Evolutionary conservation across 2,797 vertebrate species (phyloP), one percentile per base, ranked within the genome.

Genomic region (Oreochromis grahami): DNA sequence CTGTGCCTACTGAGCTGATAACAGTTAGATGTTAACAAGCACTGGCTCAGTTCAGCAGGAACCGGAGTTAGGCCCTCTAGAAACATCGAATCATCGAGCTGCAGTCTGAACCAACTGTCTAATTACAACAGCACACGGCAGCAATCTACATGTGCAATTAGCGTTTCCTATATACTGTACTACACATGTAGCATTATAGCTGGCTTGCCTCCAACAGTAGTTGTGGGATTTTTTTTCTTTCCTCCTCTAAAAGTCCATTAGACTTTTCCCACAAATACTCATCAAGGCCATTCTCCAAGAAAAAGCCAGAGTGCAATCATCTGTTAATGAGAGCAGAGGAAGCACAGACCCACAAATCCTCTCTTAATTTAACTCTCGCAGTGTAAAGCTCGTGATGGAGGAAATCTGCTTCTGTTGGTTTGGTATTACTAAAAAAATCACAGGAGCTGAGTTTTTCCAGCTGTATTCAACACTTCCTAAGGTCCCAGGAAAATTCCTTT

Each of bases 41-140:
- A 96, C 97, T 97, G 97, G 96, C 97, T 97, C 97, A 97, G 96
- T 97, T 97, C 96, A 97, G 96, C 96, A 97, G 96, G 96, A 97
- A 97, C 97, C 96, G 96, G 96, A 97, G 97, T 97, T 97, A 94
- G 92, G 96, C 96, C 96, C 93, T 94, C 96, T 95, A 94, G 85
- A 95, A 91, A 92, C 93, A 80, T 51, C 90, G 2, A 38, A 36
- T 1, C 24, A 38, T 12, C 43, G 6, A 32, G 21, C n/a, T 13
- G 56, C 32, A 68, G 19, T n/a, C 76, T 29, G 70, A 50, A 52
- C 51, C 41, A 29, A 24, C 45, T 63, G 17, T 79, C 58, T 21
- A 51, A 32, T 6, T 53, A 78, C 65, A 63, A 86, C 3, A 78
- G 26, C 24, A 38, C 9, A 34, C 14, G 50, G 24, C 56, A 38